These are phyloP conservation scores for Ennomos quercinarius DNA, from an alignment of 2,888 invertebrate species.

Conservation along the genomic window DNA sequence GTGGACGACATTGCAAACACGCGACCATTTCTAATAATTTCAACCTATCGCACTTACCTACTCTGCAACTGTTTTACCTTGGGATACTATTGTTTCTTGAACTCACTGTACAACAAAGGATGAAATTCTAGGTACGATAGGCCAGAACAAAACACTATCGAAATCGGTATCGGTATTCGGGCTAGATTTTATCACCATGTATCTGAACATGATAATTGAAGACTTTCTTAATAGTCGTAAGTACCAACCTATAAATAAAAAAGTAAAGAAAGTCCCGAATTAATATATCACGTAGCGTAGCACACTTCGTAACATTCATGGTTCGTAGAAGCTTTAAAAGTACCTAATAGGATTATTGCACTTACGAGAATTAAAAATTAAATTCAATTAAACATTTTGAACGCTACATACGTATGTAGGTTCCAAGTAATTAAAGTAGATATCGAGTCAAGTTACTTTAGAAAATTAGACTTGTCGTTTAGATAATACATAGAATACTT, in stretches of 20 bases:
- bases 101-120: too few relatives aligned
- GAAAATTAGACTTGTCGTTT: slow-evolving; percentile 72
- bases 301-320: slow-evolving; percentile 34
- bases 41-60: slow-evolving; percentile 9
- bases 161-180: too few relatives aligned
- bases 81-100: not conserved
- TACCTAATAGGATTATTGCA: slow-evolving; percentile 45
- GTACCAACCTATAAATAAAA: too few relatives aligned
- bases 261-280: slow-evolving; percentile 2
- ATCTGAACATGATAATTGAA: too few relatives aligned
- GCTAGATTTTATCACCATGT: too few relatives aligned
- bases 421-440: slow-evolving; percentile 49
- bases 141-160: too few relatives aligned
- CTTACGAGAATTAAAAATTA: slow-evolving; percentile 40
- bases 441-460: slow-evolving; percentile 50
- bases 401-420: slow-evolving; percentile 42
- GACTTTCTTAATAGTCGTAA: too few relatives aligned
- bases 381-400: slow-evolving; percentile 51
- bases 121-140: too few relatives aligned
- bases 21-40: slow-evolving; percentile 25
- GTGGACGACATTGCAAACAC: slow-evolving; percentile 26
- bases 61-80: not conserved
- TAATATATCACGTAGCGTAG: slow-evolving; percentile 25
- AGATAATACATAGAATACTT: slow-evolving; percentile 72
- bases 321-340: slow-evolving; percentile 46